Conservation (phyloP, 53 echinoderm and acorn worm species). For the Astropecten irregularis region DNA sequence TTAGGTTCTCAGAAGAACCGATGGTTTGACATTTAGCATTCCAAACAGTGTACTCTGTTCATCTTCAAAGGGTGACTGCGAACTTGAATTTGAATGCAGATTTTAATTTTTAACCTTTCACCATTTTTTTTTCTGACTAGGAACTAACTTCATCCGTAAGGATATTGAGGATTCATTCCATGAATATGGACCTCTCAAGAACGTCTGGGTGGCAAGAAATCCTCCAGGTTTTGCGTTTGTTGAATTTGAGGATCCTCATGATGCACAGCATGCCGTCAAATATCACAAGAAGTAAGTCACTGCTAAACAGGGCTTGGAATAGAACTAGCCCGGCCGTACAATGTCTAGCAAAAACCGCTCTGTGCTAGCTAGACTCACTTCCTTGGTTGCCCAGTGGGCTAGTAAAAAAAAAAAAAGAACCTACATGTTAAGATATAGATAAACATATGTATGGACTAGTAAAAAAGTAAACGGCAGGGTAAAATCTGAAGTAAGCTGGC, state of each 20-base stretch:
- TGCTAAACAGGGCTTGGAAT: too few relatives aligned
- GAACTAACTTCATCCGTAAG: slow-evolving; percentile 60
- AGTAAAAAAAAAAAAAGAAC: too few relatives aligned
- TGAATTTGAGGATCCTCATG: slow-evolving; percentile 83
- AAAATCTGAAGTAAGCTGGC: too few relatives aligned
- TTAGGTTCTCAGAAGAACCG: too few relatives aligned
- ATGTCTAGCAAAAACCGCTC: too few relatives aligned
- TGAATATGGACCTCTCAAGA: slow-evolving; percentile 65
- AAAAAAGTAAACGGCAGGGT: too few relatives aligned
- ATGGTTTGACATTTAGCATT: not conserved
- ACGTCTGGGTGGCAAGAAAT: slow-evolving; percentile 97
- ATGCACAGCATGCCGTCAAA: slow-evolving; percentile 85
- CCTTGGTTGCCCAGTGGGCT: too few relatives aligned
- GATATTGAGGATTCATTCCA: slow-evolving; percentile 80
- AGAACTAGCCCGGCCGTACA: too few relatives aligned
- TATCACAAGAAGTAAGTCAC: slow-evolving; percentile 75
- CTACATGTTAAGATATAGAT: too few relatives aligned
- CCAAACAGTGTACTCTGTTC: not conserved
- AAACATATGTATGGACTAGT: too few relatives aligned
- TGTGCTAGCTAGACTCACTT: too few relatives aligned
- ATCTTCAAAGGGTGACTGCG: not conserved
- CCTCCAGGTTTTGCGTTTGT: slow-evolving; percentile 98
- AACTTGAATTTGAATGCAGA: not conserved
- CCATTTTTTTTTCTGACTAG: slow-evolving; percentile 26
- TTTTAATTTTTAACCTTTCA: not conserved